Conservation (phyloP, 2,113 vertebrate species). For the Cranoglanis bouderius region DNA sequence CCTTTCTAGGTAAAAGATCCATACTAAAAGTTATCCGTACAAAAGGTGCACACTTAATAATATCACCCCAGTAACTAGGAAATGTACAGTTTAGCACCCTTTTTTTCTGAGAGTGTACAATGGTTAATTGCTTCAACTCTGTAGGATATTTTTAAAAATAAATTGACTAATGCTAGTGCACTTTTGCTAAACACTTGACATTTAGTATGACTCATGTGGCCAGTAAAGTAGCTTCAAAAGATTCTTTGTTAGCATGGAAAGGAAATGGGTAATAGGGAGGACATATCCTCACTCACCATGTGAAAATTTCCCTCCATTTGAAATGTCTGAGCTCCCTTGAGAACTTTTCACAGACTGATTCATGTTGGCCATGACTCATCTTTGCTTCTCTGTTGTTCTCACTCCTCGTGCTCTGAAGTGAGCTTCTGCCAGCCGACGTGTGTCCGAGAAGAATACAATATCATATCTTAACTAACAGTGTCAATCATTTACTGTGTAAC, state of each 20-base stretch:
- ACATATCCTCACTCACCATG: conserved; percentile 64
- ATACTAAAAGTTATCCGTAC: neutral
- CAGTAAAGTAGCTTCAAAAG: conserved; percentile 1
- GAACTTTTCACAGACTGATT: conserved; percentile 36
- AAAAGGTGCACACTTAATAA: neutral
- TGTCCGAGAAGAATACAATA: neutral
- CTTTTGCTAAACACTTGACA: conserved; percentile 16
- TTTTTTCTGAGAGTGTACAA: neutral
- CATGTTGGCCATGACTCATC: conserved; percentile 41
- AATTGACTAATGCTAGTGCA: neutral
- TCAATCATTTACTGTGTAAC: conserved; percentile 55
- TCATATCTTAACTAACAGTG: conserved; percentile 24
- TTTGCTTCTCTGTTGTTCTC: conserved; percentile 17
- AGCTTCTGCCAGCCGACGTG: conserved; percentile 5
- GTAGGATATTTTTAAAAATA: neutral
- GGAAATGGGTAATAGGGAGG: neutral
- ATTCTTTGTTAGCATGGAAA: conserved; percentile 16
- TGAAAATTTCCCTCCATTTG: conserved; percentile 59
- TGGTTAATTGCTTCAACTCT: neutral
- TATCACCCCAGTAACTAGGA: neutral
- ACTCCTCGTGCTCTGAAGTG: conserved; percentile 20
- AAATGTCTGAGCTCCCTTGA: conserved; percentile 47
- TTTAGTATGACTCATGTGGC: neutral
- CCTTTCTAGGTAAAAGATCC: neutral
- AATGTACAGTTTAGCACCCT: neutral